Evolutionary conservation across 2,888 invertebrate species (phyloP).

Genomic region (Calameuta filiformis): DNA sequence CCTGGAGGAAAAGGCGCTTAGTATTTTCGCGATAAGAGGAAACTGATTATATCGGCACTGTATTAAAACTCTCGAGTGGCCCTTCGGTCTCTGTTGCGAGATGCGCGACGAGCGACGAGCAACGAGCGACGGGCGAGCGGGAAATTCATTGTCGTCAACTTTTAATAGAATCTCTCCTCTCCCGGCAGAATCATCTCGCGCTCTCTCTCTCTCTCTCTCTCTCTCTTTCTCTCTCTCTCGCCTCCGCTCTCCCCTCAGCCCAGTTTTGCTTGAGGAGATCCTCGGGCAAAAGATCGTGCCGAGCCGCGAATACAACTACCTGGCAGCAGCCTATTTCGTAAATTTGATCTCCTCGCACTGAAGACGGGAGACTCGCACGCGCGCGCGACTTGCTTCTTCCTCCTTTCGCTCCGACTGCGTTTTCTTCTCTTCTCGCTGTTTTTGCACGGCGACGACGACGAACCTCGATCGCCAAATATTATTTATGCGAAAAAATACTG

Average conservation of each 20-base stretch:
- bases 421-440: too few relatives aligned
- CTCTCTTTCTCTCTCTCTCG: not conserved
- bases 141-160: slow-evolving; percentile 45
- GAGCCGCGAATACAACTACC: too few relatives aligned
- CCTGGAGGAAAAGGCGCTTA: not conserved
- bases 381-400: too few relatives aligned
- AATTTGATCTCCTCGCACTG: not conserved
- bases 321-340: slow-evolving; percentile 11
- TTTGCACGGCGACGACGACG: too few relatives aligned
- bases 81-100: too few relatives aligned
- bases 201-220: not conserved
- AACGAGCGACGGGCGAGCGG: not conserved
- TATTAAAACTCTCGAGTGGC: slow-evolving; percentile 54
- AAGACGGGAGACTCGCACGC: too few relatives aligned
- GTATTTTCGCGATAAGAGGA: slow-evolving; percentile 49
- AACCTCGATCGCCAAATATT: not conserved
- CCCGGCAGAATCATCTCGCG: slow-evolving; percentile 17
- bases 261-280: not conserved
- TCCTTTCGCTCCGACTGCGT: too few relatives aligned
- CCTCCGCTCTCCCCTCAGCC: not conserved
- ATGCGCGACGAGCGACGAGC: not conserved
- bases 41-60: slow-evolving; percentile 52
- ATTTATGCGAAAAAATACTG: not conserved
- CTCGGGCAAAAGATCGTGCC: too few relatives aligned
- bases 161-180: slow-evolving; percentile 56